These are phyloP conservation scores for Bombus turneri DNA, from an alignment of 1,140 invertebrate genomes.

Conservation along the genomic window DNA sequence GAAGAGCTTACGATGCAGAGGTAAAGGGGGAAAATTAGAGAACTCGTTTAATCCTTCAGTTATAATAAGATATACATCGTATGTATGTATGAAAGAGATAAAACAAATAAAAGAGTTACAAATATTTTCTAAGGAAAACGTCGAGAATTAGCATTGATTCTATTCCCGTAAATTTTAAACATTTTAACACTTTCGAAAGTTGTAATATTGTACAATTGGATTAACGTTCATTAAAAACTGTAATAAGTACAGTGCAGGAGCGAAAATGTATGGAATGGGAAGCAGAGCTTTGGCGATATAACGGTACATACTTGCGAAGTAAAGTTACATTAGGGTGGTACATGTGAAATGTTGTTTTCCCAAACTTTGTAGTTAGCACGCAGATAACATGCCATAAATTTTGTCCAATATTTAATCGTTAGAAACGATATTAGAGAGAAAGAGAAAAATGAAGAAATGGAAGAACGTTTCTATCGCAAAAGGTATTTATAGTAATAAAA, in stretches of 20 bases:
- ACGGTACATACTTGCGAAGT: not conserved
- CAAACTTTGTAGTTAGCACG: not conserved
- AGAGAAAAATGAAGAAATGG: not conserved
- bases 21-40: not conserved
- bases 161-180: not conserved
- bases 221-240: not conserved
- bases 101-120: too few species aligned
- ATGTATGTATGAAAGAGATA: not conserved
- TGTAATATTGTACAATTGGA: not conserved
- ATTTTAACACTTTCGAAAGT: not conserved
- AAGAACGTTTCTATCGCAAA: not conserved
- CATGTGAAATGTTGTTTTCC: not conserved
- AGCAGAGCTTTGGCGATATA: not conserved
- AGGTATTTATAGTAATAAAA: not conserved
- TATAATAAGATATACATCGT: not conserved
- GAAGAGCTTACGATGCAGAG: not conserved
- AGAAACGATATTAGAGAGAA: not conserved
- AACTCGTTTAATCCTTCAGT: not conserved
- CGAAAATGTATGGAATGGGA: not conserved
- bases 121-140: not conserved
- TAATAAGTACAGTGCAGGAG: not conserved
- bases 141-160: not conserved
- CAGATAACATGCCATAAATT: not conserved
- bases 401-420: not conserved
- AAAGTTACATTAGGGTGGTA: not conserved